Conservation (phyloP, 2,113 vertebrate genomes). For the Orycteropus afer region DNA sequence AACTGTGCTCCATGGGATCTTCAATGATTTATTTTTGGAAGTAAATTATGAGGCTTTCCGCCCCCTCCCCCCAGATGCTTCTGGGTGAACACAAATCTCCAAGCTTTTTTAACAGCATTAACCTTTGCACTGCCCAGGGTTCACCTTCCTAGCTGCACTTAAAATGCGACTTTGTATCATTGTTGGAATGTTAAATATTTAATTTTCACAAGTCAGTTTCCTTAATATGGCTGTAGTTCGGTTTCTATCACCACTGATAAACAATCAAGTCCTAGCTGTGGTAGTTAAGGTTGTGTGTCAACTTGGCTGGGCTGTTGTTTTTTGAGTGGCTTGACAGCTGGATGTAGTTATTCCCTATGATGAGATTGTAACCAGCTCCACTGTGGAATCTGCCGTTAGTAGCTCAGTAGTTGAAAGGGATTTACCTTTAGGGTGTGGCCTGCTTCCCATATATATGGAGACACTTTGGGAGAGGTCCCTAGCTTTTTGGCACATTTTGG, state of each 20-base stretch:
- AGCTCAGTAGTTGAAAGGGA: no score
- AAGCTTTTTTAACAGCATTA: background rate
- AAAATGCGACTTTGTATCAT: background rate
- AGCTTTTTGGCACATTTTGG: no score
- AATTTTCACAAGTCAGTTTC: background rate
- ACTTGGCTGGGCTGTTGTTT: no score
- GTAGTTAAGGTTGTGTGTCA: no score
- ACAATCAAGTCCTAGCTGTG: background rate
- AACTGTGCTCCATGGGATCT: background rate
- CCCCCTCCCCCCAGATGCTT: background rate
- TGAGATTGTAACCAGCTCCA: no score
- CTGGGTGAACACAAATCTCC: background rate
- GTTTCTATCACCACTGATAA: background rate
- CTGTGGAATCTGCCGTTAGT: no score
- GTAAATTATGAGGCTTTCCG: background rate
- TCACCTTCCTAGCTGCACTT: background rate
- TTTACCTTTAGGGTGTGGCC: no score
- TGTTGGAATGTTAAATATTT: fast-evolving
- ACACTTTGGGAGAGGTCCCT: no score
- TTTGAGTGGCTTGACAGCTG: no score
- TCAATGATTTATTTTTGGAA: background rate
- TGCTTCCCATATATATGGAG: no score
- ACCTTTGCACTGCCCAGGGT: background rate
- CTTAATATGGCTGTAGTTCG: background rate
- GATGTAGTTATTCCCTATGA: no score